Percentiles rank a stretch among this genome's conserved stretches.
These are phyloP conservation scores for Poeciliopsis gracilis DNA, from an alignment of 2,797 vertebrate species.

Conservation along the genomic window DNA sequence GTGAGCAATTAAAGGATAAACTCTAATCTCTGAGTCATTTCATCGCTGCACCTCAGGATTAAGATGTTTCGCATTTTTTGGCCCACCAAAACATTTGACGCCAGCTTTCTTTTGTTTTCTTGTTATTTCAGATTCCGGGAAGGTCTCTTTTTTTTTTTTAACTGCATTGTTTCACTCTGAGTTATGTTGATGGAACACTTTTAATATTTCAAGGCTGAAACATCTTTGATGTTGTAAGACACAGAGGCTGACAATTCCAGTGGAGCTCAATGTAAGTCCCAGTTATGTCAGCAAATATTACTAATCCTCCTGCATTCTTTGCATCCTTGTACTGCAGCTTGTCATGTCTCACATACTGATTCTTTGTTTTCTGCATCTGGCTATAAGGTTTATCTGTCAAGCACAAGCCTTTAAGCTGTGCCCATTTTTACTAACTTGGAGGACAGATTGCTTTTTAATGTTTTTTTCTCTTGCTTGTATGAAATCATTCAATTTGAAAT, in stretches of 20 bases:
- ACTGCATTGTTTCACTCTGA: slow-evolving; percentile 13
- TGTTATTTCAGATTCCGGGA: slow-evolving; percentile 7
- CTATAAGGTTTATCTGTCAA: slow-evolving; percentile 34
- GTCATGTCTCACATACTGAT: slow-evolving; percentile 56
- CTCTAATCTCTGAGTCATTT: slow-evolving; percentile 20
- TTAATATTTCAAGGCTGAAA: slow-evolving; percentile 53
- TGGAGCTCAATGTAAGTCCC: slow-evolving; percentile 55
- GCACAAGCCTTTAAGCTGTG: slow-evolving; percentile 39
- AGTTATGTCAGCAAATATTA: slow-evolving; percentile 72
- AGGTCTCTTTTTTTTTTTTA: slow-evolving; percentile 3
- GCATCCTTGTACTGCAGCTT: slow-evolving; percentile 49
- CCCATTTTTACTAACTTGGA: slow-evolving; percentile 26
- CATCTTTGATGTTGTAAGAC: slow-evolving; percentile 53
- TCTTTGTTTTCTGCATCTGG: slow-evolving; percentile 53
- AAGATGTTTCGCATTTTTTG: slow-evolving; percentile 3
- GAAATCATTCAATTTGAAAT: slow-evolving; percentile 45
- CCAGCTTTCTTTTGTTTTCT: not conserved
- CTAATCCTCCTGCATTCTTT: slow-evolving; percentile 60
- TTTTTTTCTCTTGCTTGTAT: slow-evolving; percentile 12
- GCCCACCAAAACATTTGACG: not conserved
- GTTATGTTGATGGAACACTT: slow-evolving; percentile 38
- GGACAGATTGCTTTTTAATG: slow-evolving; percentile 32
- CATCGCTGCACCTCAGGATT: slow-evolving; percentile 1
- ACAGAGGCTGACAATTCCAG: slow-evolving; percentile 58
- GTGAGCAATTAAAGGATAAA: slow-evolving; percentile 19